Conservation (phyloP, 2,888 invertebrate species). For the Kuschelorhynchus macadamiae region DNA sequence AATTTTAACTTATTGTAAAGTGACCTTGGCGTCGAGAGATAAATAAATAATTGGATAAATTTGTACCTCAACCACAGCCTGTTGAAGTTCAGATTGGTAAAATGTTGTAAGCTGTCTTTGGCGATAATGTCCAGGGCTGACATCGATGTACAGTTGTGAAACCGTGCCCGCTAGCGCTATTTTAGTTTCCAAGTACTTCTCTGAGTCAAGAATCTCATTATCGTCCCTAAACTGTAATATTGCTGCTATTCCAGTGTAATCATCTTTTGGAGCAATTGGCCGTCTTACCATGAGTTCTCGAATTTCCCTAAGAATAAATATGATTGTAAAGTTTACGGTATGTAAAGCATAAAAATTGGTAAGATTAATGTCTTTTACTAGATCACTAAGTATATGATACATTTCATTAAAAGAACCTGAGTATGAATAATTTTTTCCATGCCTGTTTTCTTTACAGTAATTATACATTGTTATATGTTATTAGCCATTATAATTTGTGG, state of each 20-base stretch:
- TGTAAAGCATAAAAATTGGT: not conserved
- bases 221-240: slow-evolving; percentile 15
- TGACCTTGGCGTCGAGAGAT: too few species aligned
- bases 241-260: slow-evolving; percentile 34
- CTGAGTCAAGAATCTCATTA: slow-evolving; percentile 25
- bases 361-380: too few species aligned
- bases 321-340: not conserved
- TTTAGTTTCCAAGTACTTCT: slow-evolving; percentile 56
- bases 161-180: slow-evolving; percentile 67
- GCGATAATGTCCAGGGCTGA: slow-evolving; percentile 67
- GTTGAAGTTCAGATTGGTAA: slow-evolving; percentile 68
- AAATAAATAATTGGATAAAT: too few species aligned
- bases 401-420: too few species aligned
- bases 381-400: too few species aligned
- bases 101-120: slow-evolving; percentile 69
- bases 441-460: too few species aligned
- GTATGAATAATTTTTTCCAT: too few species aligned
- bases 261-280: slow-evolving; percentile 38
- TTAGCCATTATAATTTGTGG: too few species aligned
- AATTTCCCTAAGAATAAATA: slow-evolving; percentile 33
- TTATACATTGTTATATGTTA: too few species aligned
- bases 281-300: slow-evolving; percentile 13
- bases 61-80: slow-evolving; percentile 51
- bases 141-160: slow-evolving; percentile 66
- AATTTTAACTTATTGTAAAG: too few species aligned